Evolutionary conservation across 2,888 invertebrate species (phyloP).

Genomic region (Dynastes maya): DNA sequence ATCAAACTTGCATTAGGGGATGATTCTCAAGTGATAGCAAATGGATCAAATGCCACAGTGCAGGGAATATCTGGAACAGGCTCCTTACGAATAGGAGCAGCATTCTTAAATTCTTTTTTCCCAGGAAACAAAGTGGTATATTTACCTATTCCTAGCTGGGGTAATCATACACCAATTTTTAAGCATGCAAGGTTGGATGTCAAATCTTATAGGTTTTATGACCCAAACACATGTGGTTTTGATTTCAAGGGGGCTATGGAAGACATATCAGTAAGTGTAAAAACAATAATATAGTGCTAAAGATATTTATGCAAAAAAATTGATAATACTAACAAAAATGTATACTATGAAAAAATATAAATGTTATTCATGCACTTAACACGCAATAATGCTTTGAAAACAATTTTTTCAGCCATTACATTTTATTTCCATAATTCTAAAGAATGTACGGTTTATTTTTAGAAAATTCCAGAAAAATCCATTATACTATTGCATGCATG

Average conservation of each 20-base stretch:
- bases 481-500: conserved; percentile 96
- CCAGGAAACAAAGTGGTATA: conserved; percentile 87
- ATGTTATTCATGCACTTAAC: no score
- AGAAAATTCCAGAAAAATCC: conserved; percentile 94
- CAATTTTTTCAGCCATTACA: no score
- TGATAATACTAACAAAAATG: no score
- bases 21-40: conserved; percentile 77
- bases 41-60: conserved; percentile 83
- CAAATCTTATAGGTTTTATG: conserved; percentile 94
- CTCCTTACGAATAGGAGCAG: conserved; percentile 92
- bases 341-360: no score
- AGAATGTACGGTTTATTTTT: conserved; percentile 52
- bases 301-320: no score
- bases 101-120: conserved; percentile 88
- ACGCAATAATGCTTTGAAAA: no score
- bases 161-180: conserved; percentile 97
- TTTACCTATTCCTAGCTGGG: conserved; percentile 96
- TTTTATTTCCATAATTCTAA: neutral
- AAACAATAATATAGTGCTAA: neutral
- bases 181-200: conserved; percentile 89
- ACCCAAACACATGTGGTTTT: conserved; percentile 93
- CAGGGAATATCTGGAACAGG: conserved; percentile 98
- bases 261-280: conserved; percentile 84
- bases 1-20: conserved; percentile 92
- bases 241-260: conserved; percentile 92